These are phyloP conservation scores for Cheilosia impressa DNA, from an alignment of 2,888 invertebrate genomes.

Conservation along the genomic window DNA sequence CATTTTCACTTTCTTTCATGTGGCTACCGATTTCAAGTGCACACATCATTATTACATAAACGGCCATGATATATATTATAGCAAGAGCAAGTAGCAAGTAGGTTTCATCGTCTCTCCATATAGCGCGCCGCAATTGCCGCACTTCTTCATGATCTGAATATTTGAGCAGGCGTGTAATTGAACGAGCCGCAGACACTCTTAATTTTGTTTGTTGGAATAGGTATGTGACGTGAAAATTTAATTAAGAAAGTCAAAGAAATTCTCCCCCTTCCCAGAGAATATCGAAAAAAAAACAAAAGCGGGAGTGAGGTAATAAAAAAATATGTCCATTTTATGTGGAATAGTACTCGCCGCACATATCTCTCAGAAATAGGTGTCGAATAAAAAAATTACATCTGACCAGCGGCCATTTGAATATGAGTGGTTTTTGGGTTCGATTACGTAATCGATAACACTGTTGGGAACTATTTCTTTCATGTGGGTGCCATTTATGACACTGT, in stretches of 20 bases:
- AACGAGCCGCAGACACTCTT: neutral
- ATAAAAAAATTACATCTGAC: constrained; percentile 3
- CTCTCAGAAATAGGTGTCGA: neutral
- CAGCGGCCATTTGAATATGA: neutral
- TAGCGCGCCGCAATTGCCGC: neutral
- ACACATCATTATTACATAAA: constrained; percentile 25
- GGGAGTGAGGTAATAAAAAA: neutral
- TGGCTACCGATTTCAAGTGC: constrained; percentile 19
- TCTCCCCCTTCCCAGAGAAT: neutral
- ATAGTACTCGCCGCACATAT: no score
- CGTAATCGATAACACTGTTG: neutral
- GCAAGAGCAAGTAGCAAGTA: neutral
- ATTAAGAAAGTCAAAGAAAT: neutral
- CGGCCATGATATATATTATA: neutral
- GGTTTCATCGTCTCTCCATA: constrained; percentile 3
- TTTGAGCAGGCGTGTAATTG: constrained; percentile 20
- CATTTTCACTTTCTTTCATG: constrained; percentile 24
- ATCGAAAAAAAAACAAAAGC: neutral
- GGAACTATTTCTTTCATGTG: constrained; percentile 1
- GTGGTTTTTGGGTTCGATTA: neutral
- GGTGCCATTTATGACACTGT: constrained; percentile 12
- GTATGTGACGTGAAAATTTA: constrained; percentile 26
- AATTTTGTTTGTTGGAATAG: neutral
- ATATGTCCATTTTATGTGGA: no score
- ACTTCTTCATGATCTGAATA: constrained; percentile 20